Evolutionary conservation across 2,888 invertebrate genomes (phyloP).

Genomic region (Patella pellucida): DNA sequence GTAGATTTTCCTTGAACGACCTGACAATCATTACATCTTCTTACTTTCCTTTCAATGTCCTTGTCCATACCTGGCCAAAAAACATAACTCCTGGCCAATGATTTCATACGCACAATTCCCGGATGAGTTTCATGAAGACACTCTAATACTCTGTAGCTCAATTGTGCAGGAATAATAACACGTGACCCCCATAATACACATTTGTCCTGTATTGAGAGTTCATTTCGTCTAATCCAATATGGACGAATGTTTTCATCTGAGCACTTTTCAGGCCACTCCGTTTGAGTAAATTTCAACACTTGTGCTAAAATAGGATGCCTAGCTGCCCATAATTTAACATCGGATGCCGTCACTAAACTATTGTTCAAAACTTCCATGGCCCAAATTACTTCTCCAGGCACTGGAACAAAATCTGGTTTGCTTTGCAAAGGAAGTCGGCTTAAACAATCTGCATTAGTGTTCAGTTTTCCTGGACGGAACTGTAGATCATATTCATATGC

Average conservation of each 20-base stretch:
- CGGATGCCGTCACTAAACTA: neutral
- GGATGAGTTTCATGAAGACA: constrained; percentile 30
- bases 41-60: constrained; percentile 11
- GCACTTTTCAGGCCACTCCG: neutral
- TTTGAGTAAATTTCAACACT: neutral
- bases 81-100: neutral
- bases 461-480: no score
- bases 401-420: no score
- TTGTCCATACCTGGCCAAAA: constrained; percentile 16
- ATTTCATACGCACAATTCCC: constrained; percentile 31
- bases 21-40: neutral
- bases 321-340: neutral
- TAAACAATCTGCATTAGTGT: no score
- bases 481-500: neutral
- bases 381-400: neutral
- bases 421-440: no score
- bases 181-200: constrained; percentile 29
- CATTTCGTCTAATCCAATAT: constrained; percentile 7
- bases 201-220: constrained; percentile 6
- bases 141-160: no score
- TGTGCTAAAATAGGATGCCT: neutral
- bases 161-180: constrained; percentile 25
- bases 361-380: neutral
- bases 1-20: neutral
- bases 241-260: neutral